Evolutionary conservation across 1,140 invertebrate genomes (phyloP).

Genomic region (Dendrolimus kikuchii): DNA sequence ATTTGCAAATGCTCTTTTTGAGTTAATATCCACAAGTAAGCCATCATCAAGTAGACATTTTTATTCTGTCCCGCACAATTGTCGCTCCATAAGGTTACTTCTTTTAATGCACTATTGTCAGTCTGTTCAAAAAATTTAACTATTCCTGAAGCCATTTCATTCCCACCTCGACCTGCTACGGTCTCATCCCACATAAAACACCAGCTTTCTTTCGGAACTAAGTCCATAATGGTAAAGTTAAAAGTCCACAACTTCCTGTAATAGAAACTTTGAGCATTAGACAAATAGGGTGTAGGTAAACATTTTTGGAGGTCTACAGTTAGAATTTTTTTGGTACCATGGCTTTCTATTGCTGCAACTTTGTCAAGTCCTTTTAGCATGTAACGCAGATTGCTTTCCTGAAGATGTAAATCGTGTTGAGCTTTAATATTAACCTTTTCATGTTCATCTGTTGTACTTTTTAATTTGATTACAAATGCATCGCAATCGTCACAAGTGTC

Average conservation of each 20-base stretch:
- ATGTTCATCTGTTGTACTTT: slow-evolving; percentile 7
- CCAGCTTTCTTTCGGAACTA: slow-evolving; percentile 3
- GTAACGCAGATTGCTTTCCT: slow-evolving; percentile 7
- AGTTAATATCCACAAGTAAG: slow-evolving; percentile 4
- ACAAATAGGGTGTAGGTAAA: slow-evolving; percentile 9
- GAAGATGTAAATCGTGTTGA: slow-evolving; percentile 10
- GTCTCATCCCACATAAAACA: slow-evolving; percentile 14
- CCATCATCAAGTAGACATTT: slow-evolving; percentile 4
- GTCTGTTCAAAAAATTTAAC: slow-evolving; percentile 7
- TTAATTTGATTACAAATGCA: slow-evolving; percentile 10
- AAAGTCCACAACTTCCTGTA: slow-evolving; percentile 11
- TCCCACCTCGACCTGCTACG: slow-evolving; percentile 8
- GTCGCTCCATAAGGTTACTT: slow-evolving; percentile 6
- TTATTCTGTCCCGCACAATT: slow-evolving; percentile 5
- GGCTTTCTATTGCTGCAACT: slow-evolving; percentile 7
- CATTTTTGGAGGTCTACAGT: slow-evolving; percentile 14
- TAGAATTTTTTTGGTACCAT: slow-evolving; percentile 12
- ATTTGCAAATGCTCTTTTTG: slow-evolving; percentile 6
- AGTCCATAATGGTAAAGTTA: slow-evolving; percentile 12
- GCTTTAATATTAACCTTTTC: slow-evolving; percentile 11
- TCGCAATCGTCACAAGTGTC: slow-evolving; percentile 15
- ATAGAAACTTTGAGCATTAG: slow-evolving; percentile 10
- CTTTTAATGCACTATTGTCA: slow-evolving; percentile 1
- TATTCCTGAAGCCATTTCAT: slow-evolving; percentile 7
- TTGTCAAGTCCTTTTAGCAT: slow-evolving; percentile 9